These are phyloP conservation scores for Takifugu ocellatus DNA, from an alignment of 2,797 vertebrate genomes.

Conservation along the genomic window DNA sequence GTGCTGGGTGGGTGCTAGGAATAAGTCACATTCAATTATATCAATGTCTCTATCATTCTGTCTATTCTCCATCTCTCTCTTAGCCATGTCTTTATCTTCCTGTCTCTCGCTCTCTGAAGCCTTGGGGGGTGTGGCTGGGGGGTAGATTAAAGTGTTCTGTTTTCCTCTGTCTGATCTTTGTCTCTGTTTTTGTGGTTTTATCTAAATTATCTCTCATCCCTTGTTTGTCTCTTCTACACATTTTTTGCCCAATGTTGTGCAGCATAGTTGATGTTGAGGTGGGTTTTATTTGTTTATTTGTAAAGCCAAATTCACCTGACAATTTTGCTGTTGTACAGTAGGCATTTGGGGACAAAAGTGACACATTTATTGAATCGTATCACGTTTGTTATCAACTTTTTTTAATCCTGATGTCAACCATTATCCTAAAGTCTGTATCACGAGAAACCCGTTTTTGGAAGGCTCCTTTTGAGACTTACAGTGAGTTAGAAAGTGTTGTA, in stretches of 20 bases:
- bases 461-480: slow-evolving; percentile 31
- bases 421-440: slow-evolving; percentile 15
- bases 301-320: slow-evolving; percentile 10
- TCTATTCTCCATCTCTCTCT: slow-evolving; percentile 50
- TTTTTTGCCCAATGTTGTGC: slow-evolving; percentile 47
- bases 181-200: slow-evolving; percentile 67
- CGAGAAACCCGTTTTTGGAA: slow-evolving; percentile 9
- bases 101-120: slow-evolving; percentile 41
- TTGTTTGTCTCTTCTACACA: slow-evolving; percentile 49
- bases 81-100: slow-evolving; percentile 21
- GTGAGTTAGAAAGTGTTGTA: slow-evolving; percentile 52
- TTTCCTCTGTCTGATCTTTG: slow-evolving; percentile 66
- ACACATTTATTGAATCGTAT: too few relatives aligned
- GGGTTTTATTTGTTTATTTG: slow-evolving; percentile 5
- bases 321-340: not conserved
- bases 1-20: slow-evolving; percentile 67
- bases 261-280: slow-evolving; percentile 12
- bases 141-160: slow-evolving; percentile 71
- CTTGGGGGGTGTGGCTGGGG: slow-evolving; percentile 31
- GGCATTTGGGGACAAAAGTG: not conserved
- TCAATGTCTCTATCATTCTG: slow-evolving; percentile 77
- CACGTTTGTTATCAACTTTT: too few relatives aligned
- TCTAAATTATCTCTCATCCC: slow-evolving; percentile 57
- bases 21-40: slow-evolving; percentile 82
- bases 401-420: slow-evolving; percentile 6